Percentiles rank a stretch among this genome's conserved stretches.
Conservation (phyloP, 2,113 vertebrate species). For the Pygathrix nemaeus region DNA sequence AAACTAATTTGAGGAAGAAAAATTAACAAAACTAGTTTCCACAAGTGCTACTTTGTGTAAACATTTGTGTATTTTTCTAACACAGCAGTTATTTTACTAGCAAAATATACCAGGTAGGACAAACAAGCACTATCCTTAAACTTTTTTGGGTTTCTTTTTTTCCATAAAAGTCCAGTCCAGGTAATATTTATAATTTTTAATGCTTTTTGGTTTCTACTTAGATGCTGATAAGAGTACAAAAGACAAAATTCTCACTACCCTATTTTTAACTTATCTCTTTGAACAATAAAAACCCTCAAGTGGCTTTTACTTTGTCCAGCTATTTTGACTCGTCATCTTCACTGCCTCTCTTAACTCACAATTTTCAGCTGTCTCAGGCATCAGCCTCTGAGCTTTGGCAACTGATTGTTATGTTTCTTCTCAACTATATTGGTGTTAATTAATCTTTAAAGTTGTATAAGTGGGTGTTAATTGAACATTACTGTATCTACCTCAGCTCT, state of each 20-base stretch:
- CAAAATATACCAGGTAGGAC: neutral
- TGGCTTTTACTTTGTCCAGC: neutral
- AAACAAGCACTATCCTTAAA: neutral
- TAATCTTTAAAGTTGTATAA: neutral
- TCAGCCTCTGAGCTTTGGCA: neutral
- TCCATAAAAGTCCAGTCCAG: neutral
- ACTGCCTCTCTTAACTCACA: neutral
- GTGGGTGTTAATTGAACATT: neutral
- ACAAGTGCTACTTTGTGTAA: neutral
- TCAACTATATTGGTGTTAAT: neutral
- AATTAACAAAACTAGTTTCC: neutral
- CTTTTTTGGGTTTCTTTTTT: neutral
- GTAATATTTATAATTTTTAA: neutral
- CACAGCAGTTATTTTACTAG: neutral
- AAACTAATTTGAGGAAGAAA: neutral
- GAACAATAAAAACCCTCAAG: neutral
- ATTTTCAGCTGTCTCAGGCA: neutral
- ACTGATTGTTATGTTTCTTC: neutral
- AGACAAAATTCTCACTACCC: neutral
- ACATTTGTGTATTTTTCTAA: neutral
- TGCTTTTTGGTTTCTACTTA: neutral
- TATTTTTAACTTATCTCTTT: neutral
- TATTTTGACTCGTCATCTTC: neutral
- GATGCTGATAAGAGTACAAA: neutral
- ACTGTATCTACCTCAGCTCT: neutral